phyloP scores from a whole-genome alignment of 2,113 vertebrate genomes.

The Atrichornis clamosus region DNA sequence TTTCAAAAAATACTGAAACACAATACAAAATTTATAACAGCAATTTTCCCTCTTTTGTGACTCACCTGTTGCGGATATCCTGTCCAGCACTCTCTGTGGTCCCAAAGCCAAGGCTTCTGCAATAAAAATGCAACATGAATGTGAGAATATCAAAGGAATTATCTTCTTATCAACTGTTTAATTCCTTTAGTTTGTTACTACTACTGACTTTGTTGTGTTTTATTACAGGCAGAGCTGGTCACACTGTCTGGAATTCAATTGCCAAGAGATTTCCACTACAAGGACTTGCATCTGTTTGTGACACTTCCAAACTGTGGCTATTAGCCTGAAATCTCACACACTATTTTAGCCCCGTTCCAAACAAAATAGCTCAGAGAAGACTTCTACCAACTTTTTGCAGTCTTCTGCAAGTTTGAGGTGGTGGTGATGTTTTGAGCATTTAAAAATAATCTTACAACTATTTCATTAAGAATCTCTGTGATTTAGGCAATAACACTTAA shows the following conservation, averaged over 20 bases:
- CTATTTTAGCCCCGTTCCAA: not conserved
- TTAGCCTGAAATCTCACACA: not conserved
- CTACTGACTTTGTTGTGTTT: not conserved
- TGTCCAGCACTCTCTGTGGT: conserved; percentile 81
- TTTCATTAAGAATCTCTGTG: not conserved
- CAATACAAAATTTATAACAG: not conserved
- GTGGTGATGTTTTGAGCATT: not conserved
- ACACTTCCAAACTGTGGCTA: not conserved
- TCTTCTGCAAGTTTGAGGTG: not conserved
- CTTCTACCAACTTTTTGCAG: not conserved
- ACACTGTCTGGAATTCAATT: not conserved
- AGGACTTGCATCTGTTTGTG: not conserved
- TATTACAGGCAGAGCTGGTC: not conserved
- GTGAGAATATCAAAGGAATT: not conserved
- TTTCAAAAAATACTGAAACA: not conserved
- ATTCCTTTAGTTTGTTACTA: not conserved
- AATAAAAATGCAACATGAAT: not conserved
- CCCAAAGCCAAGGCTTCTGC: conserved; percentile 92
- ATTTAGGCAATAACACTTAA: not conserved
- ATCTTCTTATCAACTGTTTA: not conserved
- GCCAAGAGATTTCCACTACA: not conserved
- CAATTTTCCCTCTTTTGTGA: not conserved
- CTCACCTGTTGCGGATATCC: conserved; percentile 87
- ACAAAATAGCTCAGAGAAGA: not conserved
- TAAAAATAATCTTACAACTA: not conserved